phyloP scores from a whole-genome alignment of 2,797 vertebrate genomes.

The Kryptopterus vitreolus region DNA sequence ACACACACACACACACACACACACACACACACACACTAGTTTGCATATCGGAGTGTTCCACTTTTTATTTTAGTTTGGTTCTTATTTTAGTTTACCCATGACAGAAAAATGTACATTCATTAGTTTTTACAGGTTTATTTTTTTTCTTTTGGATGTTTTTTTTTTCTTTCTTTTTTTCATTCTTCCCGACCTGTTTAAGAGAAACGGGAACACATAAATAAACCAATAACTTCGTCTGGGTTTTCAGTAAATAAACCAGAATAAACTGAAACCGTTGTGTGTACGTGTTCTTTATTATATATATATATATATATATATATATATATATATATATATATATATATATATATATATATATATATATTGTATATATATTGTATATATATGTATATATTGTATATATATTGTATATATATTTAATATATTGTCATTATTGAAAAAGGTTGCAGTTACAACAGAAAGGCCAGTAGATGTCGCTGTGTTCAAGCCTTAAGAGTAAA shows the following conservation, averaged over 20 bases:
- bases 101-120: slow-evolving; percentile 60
- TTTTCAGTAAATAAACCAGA: slow-evolving; percentile 76
- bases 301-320: no score
- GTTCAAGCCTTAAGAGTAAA: background rate
- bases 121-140: slow-evolving; percentile 39
- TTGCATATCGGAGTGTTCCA: slow-evolving; percentile 56
- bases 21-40: background rate
- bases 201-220: slow-evolving; percentile 59
- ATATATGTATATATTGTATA: no score
- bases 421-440: no score
- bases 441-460: background rate
- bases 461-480: slow-evolving; percentile 11
- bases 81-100: slow-evolving; percentile 34
- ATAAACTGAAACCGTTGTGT: slow-evolving; percentile 35
- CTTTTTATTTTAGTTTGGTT: slow-evolving; percentile 40
- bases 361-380: no score
- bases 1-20: slow-evolving; percentile 45
- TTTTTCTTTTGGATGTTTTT: background rate
- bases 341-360: no score
- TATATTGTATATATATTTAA: no score
- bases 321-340: no score
- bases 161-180: slow-evolving; percentile 41
- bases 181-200: slow-evolving; percentile 56
- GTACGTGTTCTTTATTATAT: no score
- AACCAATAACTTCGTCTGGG: slow-evolving; percentile 65